Base-by-base conservation (phyloP, 2,888 invertebrate genomes). In the Ceraclea dissimilis region DNA sequence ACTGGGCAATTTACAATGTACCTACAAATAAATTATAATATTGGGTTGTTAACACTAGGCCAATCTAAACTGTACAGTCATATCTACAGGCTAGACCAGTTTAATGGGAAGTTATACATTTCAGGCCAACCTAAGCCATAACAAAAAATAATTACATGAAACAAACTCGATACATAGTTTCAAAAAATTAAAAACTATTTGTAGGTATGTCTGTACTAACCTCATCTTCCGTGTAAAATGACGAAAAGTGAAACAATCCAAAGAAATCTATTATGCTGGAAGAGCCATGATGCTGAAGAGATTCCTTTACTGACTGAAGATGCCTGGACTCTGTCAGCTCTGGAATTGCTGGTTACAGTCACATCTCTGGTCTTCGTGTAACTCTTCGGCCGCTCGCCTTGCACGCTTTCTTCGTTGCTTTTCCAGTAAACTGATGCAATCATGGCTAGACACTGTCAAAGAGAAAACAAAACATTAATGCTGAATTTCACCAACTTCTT, bases 381-480 rank as follows among this genome's bases (percentile, higher is more conserved):
- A 52, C 86, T 86, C 67, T 85, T 84, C 66, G 83, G 81, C 65
- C 85, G 80, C 65, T 85, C 82, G 64, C 85, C 86, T 70, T 89
- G 88, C 51, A 91, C 89, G 67, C 90, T 90, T 70, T 91, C 89
- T 71, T 92, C 92, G 73, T 92, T 91, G 70, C 87, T 90, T 65
- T 87, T 81, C 85, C 88, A 88, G 73, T 92, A 92, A 47, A 92
- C 85, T 34, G 88, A 87, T 56, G 88, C 89, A 71, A 92, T 91
- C 65, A 88, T 90, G 59, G 92, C 91, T 69, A 90, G 80, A 76
- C 92, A 93, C 82, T 82, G 73, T 19, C 71, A 11, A 56, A 31
- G 31, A 46, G 10, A 49, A 46, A 52, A 46, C 20, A 46, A 46
- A 19, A 17, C 26, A 26, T 6, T 6, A 26, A 26, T 26, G n/a